phyloP scores from a whole-genome alignment of 2,888 invertebrate genomes.

The Loripinus fragilis region DNA sequence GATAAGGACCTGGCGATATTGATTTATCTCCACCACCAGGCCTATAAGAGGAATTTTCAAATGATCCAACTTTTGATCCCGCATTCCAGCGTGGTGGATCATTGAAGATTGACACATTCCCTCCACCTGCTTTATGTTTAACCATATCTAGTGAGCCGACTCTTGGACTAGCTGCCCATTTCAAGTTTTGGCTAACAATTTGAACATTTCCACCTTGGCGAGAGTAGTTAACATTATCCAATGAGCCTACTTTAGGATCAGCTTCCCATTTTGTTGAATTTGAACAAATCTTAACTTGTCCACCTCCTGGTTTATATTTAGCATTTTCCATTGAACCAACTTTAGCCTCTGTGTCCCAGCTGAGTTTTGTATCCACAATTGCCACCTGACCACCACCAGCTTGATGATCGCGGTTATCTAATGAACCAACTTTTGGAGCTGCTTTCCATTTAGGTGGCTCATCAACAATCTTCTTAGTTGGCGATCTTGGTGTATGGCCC shows the following conservation, averaged over 20 bases:
- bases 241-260: slow-evolving; percentile 68
- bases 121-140: slow-evolving; percentile 66
- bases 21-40: slow-evolving; percentile 56
- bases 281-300: slow-evolving; percentile 59
- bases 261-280: slow-evolving; percentile 63
- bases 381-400: slow-evolving; percentile 64
- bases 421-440: slow-evolving; percentile 66
- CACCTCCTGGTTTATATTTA: slow-evolving; percentile 67
- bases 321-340: slow-evolving; percentile 72
- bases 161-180: slow-evolving; percentile 50
- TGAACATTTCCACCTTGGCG: slow-evolving; percentile 40
- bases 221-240: slow-evolving; percentile 66
- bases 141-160: slow-evolving; percentile 72
- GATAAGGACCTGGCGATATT: slow-evolving; percentile 49
- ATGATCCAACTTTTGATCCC: slow-evolving; percentile 62
- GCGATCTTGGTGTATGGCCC: slow-evolving; percentile 66
- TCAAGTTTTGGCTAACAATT: neutral
- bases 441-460: slow-evolving; percentile 52
- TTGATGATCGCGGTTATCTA: slow-evolving; percentile 63
- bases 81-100: slow-evolving; percentile 60
- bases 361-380: slow-evolving; percentile 58
- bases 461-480: slow-evolving; percentile 54
- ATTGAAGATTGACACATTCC: slow-evolving; percentile 56
- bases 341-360: slow-evolving; percentile 69
- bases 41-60: slow-evolving; percentile 39